Base-by-base conservation (phyloP, 2,888 invertebrate genomes). In the Himalopsyche kuldschensis region DNA sequence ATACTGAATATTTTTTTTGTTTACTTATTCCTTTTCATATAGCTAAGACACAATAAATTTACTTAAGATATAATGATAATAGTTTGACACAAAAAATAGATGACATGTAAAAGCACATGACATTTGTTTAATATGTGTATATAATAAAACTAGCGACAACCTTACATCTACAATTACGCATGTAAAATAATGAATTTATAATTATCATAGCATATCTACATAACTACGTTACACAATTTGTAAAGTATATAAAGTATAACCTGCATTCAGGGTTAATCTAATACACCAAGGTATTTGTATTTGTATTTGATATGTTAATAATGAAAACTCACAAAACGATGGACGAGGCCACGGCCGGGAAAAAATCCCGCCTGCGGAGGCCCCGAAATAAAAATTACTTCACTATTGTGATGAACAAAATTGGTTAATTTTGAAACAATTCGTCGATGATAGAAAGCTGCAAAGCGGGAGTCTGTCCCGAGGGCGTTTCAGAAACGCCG, bases 81-180 rank as follows among this genome's bases (percentile, higher is more conserved):
- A 86, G 85, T 86, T 86, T 86, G 86, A 86, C 86, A 86, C 86
- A 86, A 85, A 87, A 87, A 87, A 86, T 87, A 86, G 86, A 86
- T 87, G 87, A 83, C 85, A 86, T 85, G 86, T 86, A 85, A 86
- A 87, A 87, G 85, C 87, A 87, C 87, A 87, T 87, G 87, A 85
- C 87, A 87, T 85, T 86, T 83, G 85, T 86, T 86, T 85, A 78
- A 86, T 86, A 85, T 85, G 85, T 86, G 84, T 86, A 84, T 85
- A 85, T 86, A 85, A 84, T 86, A 86, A 84, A 84, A 85, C 86
- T 86, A 86, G 86, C 84, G 86, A 86, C 86, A 86, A 86, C 82
- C 86, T 86, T 86, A 86, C 63, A 79, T 76, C 46, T 69, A 69
- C 27, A 80, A 81, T 77, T 63, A 82, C 75, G 84, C 84, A 81